Evolutionary conservation across 2,888 invertebrate species (phyloP).

Genomic region (Myopa testacea): DNA sequence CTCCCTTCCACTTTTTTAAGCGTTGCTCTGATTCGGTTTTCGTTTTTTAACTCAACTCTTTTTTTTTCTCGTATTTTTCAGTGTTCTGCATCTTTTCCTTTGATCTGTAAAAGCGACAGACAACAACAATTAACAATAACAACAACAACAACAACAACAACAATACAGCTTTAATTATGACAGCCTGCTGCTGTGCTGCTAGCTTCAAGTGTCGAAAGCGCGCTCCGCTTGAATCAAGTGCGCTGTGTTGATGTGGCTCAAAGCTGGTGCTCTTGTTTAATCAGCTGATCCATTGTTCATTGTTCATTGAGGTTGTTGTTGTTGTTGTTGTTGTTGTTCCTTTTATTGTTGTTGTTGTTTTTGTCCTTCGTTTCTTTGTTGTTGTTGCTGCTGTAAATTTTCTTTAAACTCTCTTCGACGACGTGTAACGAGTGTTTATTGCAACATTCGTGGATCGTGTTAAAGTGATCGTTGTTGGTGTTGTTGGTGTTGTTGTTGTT

Average conservation of each 20-base stretch:
- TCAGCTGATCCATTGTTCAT: neutral
- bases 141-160: neutral
- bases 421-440: neutral
- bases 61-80: neutral
- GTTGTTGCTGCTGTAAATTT: no score
- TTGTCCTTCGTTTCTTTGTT: no score
- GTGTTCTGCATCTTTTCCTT: neutral
- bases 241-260: neutral
- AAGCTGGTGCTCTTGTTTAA: neutral
- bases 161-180: no score
- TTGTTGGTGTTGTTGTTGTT: neutral
- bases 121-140: neutral
- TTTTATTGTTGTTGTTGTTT: neutral
- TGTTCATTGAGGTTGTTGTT: neutral
- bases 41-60: neutral
- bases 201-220: neutral
- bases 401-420: no score
- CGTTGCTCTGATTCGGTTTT: no score
- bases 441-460: neutral
- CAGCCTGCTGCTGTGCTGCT: no score
- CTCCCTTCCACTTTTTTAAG: no score
- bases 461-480: neutral
- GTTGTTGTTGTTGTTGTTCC: neutral
- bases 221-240: neutral
- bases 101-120: neutral